phyloP scores from a whole-genome alignment of 2,888 invertebrate species.

The Chrysolina americana region DNA sequence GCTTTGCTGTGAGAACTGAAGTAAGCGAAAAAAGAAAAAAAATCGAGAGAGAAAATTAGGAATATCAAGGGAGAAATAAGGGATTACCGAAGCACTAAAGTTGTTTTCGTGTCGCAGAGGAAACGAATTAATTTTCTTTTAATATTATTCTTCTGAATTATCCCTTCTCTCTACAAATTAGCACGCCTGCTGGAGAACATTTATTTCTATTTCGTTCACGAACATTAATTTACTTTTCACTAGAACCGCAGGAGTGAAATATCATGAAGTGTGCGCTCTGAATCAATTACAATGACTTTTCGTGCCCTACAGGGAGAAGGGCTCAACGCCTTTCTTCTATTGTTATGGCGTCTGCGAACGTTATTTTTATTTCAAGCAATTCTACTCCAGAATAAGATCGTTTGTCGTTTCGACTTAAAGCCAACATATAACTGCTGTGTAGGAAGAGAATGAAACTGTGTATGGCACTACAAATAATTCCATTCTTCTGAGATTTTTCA shows the following conservation, averaged over 20 bases:
- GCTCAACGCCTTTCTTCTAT: conserved; percentile 3
- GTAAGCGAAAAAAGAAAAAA: background rate
- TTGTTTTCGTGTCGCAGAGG: conserved; percentile 27
- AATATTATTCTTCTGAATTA: conserved; percentile 39
- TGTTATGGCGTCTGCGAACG: conserved; percentile 22
- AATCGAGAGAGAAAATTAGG: background rate
- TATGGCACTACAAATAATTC: too few relatives aligned
- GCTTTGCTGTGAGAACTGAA: background rate
- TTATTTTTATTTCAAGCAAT: conserved; percentile 20
- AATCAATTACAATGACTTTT: conserved; percentile 43
- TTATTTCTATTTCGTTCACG: conserved; percentile 48
- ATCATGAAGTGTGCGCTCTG: conserved; percentile 38
- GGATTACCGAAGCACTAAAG: background rate
- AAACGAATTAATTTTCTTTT: conserved; percentile 42
- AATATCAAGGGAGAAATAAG: background rate
- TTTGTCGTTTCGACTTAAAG: background rate
- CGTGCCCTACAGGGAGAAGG: conserved; percentile 23
- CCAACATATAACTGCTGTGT: background rate
- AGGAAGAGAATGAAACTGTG: too few relatives aligned
- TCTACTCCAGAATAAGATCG: background rate
- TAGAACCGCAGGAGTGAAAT: conserved; percentile 36
- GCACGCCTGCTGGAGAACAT: conserved; percentile 35
- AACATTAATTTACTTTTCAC: conserved; percentile 47
- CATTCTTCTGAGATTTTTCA: too few relatives aligned
- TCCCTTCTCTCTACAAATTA: conserved; percentile 40